Evolutionary conservation across 1,140 invertebrate genomes (phyloP).

Genomic region (Leptoteleia sp.): DNA sequence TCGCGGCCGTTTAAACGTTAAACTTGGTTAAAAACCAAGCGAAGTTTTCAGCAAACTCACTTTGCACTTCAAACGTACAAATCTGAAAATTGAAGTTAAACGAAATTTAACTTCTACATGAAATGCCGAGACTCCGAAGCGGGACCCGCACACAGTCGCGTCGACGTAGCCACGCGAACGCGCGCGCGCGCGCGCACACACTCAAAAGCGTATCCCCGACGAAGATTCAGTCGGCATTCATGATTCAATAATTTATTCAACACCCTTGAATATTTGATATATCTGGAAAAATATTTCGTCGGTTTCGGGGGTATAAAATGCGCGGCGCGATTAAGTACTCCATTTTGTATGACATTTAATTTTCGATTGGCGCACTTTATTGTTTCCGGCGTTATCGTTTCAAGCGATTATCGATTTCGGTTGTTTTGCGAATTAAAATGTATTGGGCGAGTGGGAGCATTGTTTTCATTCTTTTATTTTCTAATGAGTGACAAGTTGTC

Average conservation of each 20-base stretch:
- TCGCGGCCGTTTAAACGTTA: slow-evolving; percentile 23
- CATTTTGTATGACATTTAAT: too few relatives aligned
- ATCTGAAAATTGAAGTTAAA: slow-evolving; percentile 52
- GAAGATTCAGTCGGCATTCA: slow-evolving; percentile 22
- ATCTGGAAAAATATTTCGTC: slow-evolving; percentile 24
- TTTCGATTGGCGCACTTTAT: too few relatives aligned
- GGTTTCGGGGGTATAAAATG: too few relatives aligned
- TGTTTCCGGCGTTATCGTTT: too few relatives aligned
- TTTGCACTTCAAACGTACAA: slow-evolving; percentile 41
- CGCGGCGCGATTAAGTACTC: too few relatives aligned
- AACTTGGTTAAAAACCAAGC: slow-evolving; percentile 33
- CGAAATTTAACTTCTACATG: slow-evolving; percentile 44
- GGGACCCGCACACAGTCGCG: neutral
- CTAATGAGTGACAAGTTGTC: too few relatives aligned
- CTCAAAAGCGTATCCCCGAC: neutral
- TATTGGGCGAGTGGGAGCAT: too few relatives aligned
- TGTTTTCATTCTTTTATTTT: too few relatives aligned
- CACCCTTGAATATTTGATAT: slow-evolving; percentile 21
- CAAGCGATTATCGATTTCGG: too few relatives aligned
- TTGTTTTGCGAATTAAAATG: too few relatives aligned
- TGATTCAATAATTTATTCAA: slow-evolving; percentile 40
- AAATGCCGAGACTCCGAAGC: slow-evolving; percentile 17
- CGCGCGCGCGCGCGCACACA: too few relatives aligned
- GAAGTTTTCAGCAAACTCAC: slow-evolving; percentile 40
- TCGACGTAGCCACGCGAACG: too few relatives aligned